phyloP scores from a whole-genome alignment of 2,888 invertebrate genomes.

The Brenthis hecate region DNA sequence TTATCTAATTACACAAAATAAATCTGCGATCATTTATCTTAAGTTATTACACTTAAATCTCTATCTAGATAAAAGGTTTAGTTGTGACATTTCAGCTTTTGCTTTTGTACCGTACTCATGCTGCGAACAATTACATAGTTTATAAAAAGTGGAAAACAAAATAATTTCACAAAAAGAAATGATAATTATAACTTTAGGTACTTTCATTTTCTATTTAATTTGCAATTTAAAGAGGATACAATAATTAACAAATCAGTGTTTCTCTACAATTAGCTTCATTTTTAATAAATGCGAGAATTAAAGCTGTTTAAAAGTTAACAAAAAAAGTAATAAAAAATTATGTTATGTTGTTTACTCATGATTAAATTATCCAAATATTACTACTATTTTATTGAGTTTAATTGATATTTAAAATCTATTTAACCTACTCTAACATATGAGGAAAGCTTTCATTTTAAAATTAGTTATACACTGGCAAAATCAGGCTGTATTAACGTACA shows the following conservation, averaged over 20 bases:
- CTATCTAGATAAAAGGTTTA: too few relatives aligned
- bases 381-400: too few relatives aligned
- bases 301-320: background rate
- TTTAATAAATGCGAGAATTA: slow-evolving; percentile 1
- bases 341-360: too few relatives aligned
- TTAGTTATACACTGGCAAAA: slow-evolving; percentile 1
- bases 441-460: slow-evolving; percentile 5
- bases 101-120: too few relatives aligned
- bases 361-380: too few relatives aligned
- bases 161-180: slow-evolving; percentile 48
- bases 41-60: background rate
- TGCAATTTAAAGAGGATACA: slow-evolving; percentile 46
- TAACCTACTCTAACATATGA: too few relatives aligned
- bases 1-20: slow-evolving; percentile 8
- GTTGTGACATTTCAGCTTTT: too few relatives aligned
- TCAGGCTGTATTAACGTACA: background rate
- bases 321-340: background rate
- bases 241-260: slow-evolving; percentile 14
- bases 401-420: too few relatives aligned
- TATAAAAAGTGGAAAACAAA: slow-evolving; percentile 12
- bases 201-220: slow-evolving; percentile 69
- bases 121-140: background rate
- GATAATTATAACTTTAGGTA: slow-evolving; percentile 61
- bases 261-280: slow-evolving; percentile 7
- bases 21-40: slow-evolving; percentile 1